Percentiles rank a stretch among this genome's conserved stretches.
Evolutionary conservation across 2,113 vertebrate species (phyloP).

Genomic region (Jacana jacana): DNA sequence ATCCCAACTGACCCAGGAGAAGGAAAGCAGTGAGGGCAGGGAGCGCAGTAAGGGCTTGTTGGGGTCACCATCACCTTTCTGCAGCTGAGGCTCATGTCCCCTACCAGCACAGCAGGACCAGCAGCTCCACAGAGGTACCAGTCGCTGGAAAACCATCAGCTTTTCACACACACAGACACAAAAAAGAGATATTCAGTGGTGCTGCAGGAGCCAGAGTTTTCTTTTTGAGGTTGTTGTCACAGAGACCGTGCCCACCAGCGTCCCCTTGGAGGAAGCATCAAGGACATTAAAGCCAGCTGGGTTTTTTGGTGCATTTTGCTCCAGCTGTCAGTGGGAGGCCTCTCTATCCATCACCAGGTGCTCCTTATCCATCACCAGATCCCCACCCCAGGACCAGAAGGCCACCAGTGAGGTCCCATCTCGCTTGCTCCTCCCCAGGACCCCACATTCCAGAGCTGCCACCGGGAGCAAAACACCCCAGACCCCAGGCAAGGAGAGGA

Average conservation of each 20-base stretch:
- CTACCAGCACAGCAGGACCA: fast-evolving
- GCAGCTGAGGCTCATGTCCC: background rate
- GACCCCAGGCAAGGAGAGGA: background rate
- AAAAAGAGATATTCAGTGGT: background rate
- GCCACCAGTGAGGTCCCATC: background rate
- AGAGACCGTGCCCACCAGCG: background rate
- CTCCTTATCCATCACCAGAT: no score
- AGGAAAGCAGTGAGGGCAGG: no score
- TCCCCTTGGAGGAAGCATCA: background rate
- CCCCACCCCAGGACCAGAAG: background rate
- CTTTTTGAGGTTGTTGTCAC: background rate
- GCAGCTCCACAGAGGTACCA: background rate
- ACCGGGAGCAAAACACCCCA: background rate
- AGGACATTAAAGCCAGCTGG: background rate
- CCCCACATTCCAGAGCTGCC: background rate
- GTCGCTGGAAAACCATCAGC: background rate
- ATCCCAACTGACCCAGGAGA: fast-evolving
- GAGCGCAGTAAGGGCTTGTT: background rate
- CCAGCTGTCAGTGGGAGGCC: fast-evolving
- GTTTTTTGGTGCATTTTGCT: background rate
- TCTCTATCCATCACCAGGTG: no score
- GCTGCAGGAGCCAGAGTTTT: constrained; percentile 1
- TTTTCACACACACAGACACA: background rate
- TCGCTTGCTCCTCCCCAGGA: background rate
- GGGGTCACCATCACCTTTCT: fast-evolving